Evolutionary conservation across 2,113 vertebrate species (phyloP), one percentile per base, ranked within the genome.

Genomic region (Callocephalon fimbriatum): DNA sequence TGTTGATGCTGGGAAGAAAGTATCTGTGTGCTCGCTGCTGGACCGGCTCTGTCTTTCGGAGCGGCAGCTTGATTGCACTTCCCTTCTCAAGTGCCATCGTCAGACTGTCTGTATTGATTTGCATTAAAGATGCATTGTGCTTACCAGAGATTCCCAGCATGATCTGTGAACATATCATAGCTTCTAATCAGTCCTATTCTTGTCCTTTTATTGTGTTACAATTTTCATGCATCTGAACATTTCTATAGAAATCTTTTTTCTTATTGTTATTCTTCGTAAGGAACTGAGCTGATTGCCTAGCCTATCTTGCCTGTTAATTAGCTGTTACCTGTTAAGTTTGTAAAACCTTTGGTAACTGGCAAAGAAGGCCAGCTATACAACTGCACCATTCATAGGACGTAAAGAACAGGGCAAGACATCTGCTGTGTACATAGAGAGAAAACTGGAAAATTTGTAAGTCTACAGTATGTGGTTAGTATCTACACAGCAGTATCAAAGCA

Each of bases 151-250:
- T 90, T 95, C 92, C 51, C 97, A 96, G 96, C 90, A 35, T 86
- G 89, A 97, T 88, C 85, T 4, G 8, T 86, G 93, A 93, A 93
- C 37, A 23, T 90, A 94, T 93, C 93, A 87, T 65, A 95, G 93
- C 84, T 96, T 78, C 92, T 91, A 97, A 97, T 97, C 97, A 97
- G 94, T 95, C 81, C 92, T 79, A 95, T 97, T 98, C 90, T 97
- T 97, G 88, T 93, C 86, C 59, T 76, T 72, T 63, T 61, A 19
- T 51, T 90, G 45, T 0, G 0, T 53, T 95, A 80, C 88, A 75
- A 45, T 91, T 91, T 93, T 77, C 88, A 5, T 74, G 68, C 74
- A 86, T 53, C 37, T 83, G 93, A 96, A 89, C 84, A 95, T 59
- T 91, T 93, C 23, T 16, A 44, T 18, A 91, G 68, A 94, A 88